These are phyloP conservation scores for Hypotaenidia okinawae DNA, from an alignment of 2,797 vertebrate species.

Conservation along the genomic window DNA sequence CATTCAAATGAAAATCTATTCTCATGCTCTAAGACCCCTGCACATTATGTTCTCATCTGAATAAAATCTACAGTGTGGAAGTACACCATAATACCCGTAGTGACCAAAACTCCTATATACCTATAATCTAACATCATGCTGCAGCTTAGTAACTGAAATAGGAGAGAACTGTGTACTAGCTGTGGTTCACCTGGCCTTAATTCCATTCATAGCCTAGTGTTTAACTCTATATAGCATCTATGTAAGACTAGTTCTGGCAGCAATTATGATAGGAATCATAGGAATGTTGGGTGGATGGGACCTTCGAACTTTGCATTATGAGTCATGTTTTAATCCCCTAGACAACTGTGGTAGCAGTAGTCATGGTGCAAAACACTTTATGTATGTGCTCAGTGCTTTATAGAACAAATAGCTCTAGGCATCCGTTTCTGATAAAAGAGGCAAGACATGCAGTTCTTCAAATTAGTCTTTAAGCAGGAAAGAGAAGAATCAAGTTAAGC, in stretches of 20 bases:
- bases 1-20: neutral
- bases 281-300: neutral
- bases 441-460: neutral
- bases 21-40: neutral
- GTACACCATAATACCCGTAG: neutral
- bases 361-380: neutral
- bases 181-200: neutral
- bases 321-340: neutral
- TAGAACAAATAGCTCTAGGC: neutral
- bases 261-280: constrained; percentile 22
- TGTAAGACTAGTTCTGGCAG: constrained; percentile 13
- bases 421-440: neutral
- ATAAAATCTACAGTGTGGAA: neutral
- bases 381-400: neutral
- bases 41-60: neutral
- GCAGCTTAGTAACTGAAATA: neutral
- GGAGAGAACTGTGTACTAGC: neutral
- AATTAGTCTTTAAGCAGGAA: neutral
- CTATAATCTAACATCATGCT: neutral
- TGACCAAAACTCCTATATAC: neutral
- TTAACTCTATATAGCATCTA: neutral
- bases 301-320: neutral
- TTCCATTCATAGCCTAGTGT: neutral
- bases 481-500: neutral
- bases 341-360: neutral